Conservation (phyloP, 2,113 vertebrate species). For the Gambusia affinis region DNA sequence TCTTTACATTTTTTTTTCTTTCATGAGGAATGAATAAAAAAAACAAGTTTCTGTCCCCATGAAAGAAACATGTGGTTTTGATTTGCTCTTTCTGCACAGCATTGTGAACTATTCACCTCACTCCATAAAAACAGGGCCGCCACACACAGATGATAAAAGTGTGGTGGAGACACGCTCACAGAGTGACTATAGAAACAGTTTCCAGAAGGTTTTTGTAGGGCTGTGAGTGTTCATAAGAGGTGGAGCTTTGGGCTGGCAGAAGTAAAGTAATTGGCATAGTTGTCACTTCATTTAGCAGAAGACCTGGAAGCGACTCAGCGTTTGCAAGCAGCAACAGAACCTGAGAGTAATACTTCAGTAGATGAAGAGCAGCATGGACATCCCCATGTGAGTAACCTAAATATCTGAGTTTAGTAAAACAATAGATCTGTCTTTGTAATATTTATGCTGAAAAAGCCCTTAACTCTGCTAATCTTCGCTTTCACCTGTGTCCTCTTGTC, state of each 20-base stretch:
- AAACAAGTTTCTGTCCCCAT: not conserved
- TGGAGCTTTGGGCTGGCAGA: constrained; percentile 26
- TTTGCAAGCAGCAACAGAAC: not conserved
- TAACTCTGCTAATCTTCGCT: too few relatives aligned
- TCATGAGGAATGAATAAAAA: not conserved
- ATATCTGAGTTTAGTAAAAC: not conserved
- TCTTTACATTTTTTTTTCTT: not conserved
- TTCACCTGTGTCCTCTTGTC: too few relatives aligned
- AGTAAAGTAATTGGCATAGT: not conserved
- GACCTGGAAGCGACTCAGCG: not conserved
- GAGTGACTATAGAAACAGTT: not conserved
- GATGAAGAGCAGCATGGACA: constrained; percentile 30
- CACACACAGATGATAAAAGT: not conserved
- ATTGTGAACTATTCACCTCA: not conserved
- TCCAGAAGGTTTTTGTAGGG: not conserved
- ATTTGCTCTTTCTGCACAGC: not conserved
- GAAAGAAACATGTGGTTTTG: not conserved
- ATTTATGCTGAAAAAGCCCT: not conserved
- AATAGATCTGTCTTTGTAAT: not conserved
- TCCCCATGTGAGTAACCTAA: constrained; percentile 47
- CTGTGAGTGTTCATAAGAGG: not conserved
- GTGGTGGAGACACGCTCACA: not conserved
- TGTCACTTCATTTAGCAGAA: not conserved
- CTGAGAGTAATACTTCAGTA: not conserved
- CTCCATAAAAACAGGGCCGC: too few relatives aligned